Percentiles rank a stretch among this genome's conserved stretches.
phyloP scores from a whole-genome alignment of 2,888 invertebrate species.

The Melanostoma scalare region DNA sequence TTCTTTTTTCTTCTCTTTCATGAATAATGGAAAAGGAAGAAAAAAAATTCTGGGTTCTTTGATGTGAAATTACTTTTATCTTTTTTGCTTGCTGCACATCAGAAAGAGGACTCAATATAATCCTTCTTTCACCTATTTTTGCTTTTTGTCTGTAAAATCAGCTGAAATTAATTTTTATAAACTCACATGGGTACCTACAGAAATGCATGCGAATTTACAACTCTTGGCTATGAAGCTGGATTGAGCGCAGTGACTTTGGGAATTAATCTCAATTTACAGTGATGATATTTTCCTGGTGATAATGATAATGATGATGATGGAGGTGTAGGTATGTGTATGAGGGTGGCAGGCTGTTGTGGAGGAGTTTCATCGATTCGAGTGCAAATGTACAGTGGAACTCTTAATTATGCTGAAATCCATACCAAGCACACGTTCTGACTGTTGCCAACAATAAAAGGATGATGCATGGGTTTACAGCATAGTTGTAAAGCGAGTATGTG shows the following conservation, averaged over 20 bases:
- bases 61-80: slow-evolving; percentile 63
- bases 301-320: slow-evolving; percentile 26
- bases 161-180: slow-evolving; percentile 48
- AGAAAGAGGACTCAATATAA: no score
- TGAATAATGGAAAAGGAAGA: slow-evolving; percentile 22
- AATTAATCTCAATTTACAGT: slow-evolving; percentile 38
- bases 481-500: no score
- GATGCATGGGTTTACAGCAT: no score
- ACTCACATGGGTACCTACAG: slow-evolving; percentile 4
- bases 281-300: slow-evolving; percentile 14
- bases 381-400: slow-evolving; percentile 40
- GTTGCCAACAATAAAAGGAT: no score
- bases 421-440: not conserved
- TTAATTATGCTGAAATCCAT: slow-evolving; percentile 62
- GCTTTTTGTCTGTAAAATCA: slow-evolving; percentile 19
- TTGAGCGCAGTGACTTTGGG: slow-evolving; percentile 11
- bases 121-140: slow-evolving; percentile 16
- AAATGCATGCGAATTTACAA: not conserved
- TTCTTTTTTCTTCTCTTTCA: not conserved
- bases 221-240: not conserved
- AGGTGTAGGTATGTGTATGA: slow-evolving; percentile 39
- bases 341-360: slow-evolving; percentile 1
- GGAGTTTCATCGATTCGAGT: slow-evolving; percentile 61
- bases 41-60: slow-evolving; percentile 24
- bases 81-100: not conserved